Conservation (phyloP, 2,888 invertebrate genomes). For the Drosophila birchii region DNA sequence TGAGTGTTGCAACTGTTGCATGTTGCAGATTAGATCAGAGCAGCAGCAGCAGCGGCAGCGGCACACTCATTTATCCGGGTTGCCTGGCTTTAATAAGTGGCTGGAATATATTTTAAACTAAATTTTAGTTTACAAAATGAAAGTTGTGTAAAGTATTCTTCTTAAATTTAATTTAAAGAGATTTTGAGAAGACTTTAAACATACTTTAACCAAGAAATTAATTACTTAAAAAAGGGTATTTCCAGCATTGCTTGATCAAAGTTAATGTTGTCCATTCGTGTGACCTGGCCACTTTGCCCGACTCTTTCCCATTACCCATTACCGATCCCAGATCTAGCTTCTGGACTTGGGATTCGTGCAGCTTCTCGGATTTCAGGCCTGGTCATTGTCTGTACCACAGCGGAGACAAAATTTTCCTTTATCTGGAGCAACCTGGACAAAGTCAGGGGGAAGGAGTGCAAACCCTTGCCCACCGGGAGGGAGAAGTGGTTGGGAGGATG, state of each 20-base stretch:
- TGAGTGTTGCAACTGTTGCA: no score
- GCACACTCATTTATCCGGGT: not conserved
- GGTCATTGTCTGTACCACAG: slow-evolving; percentile 43
- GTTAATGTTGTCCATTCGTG: slow-evolving; percentile 17
- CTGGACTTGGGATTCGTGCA: slow-evolving; percentile 55
- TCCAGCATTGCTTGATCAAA: not conserved
- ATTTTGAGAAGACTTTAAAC: not conserved
- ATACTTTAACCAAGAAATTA: no score
- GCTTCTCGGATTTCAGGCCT: slow-evolving; percentile 63
- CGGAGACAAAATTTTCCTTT: slow-evolving; percentile 56
- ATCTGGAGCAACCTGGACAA: slow-evolving; percentile 15
- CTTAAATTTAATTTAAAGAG: not conserved
- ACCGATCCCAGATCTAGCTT: slow-evolving; percentile 18
- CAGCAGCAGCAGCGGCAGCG: not conserved
- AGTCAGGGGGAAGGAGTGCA: not conserved
- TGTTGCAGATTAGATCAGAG: slow-evolving; percentile 55
- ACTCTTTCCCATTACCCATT: not conserved
- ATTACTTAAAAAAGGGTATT: slow-evolving; percentile 7
- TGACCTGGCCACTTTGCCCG: slow-evolving; percentile 1
- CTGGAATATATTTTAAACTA: not conserved
- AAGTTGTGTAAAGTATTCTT: not conserved
- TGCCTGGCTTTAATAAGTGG: not conserved
- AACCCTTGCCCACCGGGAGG: slow-evolving; percentile 2
- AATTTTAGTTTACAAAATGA: no score
- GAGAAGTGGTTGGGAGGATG: not conserved